These are phyloP conservation scores for Poecilia wingei DNA, from an alignment of 2,797 vertebrate genomes.

Conservation along the genomic window DNA sequence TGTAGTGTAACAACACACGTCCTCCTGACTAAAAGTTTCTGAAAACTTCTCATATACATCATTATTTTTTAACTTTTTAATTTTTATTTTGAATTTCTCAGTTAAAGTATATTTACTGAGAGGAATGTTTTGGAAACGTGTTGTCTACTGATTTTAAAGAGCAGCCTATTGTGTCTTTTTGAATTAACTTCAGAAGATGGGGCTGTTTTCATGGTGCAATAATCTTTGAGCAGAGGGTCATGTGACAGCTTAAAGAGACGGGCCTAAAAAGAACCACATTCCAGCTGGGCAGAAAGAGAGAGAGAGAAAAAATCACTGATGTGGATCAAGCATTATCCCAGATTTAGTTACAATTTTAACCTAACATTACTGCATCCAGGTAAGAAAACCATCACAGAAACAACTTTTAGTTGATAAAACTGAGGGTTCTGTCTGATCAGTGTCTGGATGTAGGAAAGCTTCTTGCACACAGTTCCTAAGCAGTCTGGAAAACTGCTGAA, in stretches of 20 bases:
- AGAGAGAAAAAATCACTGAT: neutral
- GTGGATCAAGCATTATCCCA: neutral
- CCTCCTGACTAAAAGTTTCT: neutral
- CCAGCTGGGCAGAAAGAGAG: too few relatives aligned
- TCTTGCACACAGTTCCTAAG: neutral
- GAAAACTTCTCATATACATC: too few relatives aligned
- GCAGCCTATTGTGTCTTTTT: neutral
- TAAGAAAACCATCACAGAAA: neutral
- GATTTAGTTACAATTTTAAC: neutral
- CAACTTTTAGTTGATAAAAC: neutral
- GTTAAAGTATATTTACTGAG: neutral
- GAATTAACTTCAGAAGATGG: neutral
- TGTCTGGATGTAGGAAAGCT: neutral
- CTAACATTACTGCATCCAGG: neutral
- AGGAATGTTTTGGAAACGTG: neutral
- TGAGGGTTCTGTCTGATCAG: neutral
- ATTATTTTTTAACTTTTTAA: too few relatives aligned
- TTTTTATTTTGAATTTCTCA: neutral
- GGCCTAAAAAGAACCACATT: neutral
- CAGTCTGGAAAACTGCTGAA: neutral
- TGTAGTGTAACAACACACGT: neutral
- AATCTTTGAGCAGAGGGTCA: too few relatives aligned
- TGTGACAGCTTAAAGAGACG: neutral
- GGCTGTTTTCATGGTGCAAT: neutral
- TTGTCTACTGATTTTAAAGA: neutral